These are phyloP conservation scores for Cryptotermes secundus DNA, from an alignment of 1,140 invertebrate genomes.

Conservation along the genomic window DNA sequence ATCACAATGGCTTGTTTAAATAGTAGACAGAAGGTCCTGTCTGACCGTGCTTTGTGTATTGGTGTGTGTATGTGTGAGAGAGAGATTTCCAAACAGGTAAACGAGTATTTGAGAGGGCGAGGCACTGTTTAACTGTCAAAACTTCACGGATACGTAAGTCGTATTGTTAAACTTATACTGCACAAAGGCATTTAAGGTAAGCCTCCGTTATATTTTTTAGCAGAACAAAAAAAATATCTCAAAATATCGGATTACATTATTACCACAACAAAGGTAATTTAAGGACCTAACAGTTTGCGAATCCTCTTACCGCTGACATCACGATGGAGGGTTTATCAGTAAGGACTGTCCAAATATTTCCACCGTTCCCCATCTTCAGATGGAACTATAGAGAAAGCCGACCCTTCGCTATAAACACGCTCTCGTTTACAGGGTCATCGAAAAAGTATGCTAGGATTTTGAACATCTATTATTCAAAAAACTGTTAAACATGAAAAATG, in stretches of 20 bases:
- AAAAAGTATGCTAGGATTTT: too few species aligned
- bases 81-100: background rate
- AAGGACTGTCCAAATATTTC: background rate
- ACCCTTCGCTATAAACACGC: too few species aligned
- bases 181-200: background rate
- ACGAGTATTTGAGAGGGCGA: background rate
- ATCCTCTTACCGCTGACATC: background rate
- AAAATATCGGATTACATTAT: conserved; percentile 13
- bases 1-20: background rate
- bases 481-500: too few species aligned
- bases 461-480: too few species aligned
- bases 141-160: background rate
- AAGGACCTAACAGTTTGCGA: background rate
- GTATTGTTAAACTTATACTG: background rate
- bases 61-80: too few species aligned
- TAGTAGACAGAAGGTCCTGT: background rate
- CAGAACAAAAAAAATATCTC: background rate
- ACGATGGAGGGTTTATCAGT: background rate
- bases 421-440: too few species aligned
- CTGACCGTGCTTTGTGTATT: background rate
- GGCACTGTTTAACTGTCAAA: background rate
- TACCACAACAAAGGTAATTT: background rate
- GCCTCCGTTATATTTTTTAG: background rate
- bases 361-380: too few species aligned
- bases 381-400: too few species aligned